Evolutionary conservation across 2,113 vertebrate species (phyloP).

Genomic region (Anoplopoma fimbria): DNA sequence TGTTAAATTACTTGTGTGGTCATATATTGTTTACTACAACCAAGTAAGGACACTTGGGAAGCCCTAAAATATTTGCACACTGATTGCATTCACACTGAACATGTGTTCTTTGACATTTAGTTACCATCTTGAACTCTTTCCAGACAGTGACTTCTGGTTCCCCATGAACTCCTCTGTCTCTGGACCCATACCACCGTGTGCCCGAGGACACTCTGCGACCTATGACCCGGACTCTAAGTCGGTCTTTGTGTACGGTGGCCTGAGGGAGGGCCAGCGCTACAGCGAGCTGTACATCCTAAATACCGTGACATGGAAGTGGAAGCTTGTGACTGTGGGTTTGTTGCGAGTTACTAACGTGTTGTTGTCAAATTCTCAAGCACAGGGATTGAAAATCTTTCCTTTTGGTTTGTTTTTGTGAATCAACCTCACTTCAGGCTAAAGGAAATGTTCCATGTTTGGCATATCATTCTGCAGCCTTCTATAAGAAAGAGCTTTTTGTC

Average conservation of each 20-base stretch:
- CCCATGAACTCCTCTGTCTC: slow-evolving; percentile 81
- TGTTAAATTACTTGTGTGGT: neutral
- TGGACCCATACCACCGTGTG: slow-evolving; percentile 70
- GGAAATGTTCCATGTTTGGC: slow-evolving; percentile 86
- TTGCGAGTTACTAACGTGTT: neutral
- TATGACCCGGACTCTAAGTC: slow-evolving; percentile 88
- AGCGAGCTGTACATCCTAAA: slow-evolving; percentile 86
- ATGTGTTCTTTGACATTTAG: neutral
- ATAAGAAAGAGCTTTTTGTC: slow-evolving; percentile 89
- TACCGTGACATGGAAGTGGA: slow-evolving; percentile 91
- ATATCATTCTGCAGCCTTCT: slow-evolving; percentile 88
- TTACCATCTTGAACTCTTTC: slow-evolving; percentile 1
- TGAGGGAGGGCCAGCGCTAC: slow-evolving; percentile 82
- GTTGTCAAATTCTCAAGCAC: neutral
- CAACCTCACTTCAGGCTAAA: slow-evolving; percentile 81
- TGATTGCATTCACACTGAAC: neutral
- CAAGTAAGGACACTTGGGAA: neutral
- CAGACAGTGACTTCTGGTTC: slow-evolving; percentile 91
- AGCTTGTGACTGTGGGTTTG: slow-evolving; percentile 85
- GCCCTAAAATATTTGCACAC: neutral
- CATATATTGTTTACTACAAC: neutral
- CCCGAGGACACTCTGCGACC: slow-evolving; percentile 88
- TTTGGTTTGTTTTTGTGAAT: slow-evolving; percentile 7
- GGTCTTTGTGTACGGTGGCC: slow-evolving; percentile 89
- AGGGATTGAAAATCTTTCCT: neutral